These are phyloP conservation scores for Otolemur garnettii DNA, from an alignment of 2,113 vertebrate species.

Conservation along the genomic window DNA sequence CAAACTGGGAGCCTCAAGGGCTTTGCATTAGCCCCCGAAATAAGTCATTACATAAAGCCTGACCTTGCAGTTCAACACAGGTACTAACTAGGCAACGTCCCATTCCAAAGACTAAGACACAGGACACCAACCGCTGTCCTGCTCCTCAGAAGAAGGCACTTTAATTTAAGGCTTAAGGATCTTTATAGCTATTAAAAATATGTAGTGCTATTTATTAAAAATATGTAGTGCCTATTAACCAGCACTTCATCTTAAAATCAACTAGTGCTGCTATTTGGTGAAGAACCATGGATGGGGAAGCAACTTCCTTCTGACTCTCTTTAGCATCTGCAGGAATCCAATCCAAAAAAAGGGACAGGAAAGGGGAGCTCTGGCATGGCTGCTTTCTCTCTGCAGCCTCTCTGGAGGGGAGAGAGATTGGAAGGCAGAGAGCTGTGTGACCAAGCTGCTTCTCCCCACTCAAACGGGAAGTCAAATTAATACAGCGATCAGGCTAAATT, in stretches of 20 bases:
- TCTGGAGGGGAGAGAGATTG: conserved; percentile 61
- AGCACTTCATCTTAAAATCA: conserved; percentile 65
- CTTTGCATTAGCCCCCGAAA: neutral
- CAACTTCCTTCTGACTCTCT: neutral
- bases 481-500: conserved; percentile 75
- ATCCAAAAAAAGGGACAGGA: neutral
- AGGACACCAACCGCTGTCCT: neutral
- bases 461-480: conserved; percentile 77
- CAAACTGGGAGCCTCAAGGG: neutral
- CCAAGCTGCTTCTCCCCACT: conserved; percentile 57
- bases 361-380: neutral
- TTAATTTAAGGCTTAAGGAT: conserved; percentile 46
- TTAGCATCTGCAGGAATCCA: neutral
- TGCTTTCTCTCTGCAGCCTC: conserved; percentile 46
- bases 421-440: conserved; percentile 42
- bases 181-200: conserved; percentile 22
- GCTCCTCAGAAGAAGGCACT: neutral
- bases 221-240: neutral
- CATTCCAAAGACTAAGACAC: neutral
- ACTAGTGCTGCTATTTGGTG: neutral
- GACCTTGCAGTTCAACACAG: fast-evolving
- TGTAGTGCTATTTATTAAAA: neutral
- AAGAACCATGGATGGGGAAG: neutral
- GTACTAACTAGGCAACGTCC: neutral
- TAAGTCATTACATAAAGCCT: neutral